These are phyloP conservation scores for Etheostoma nigrum DNA, from an alignment of 2,797 vertebrate genomes.

Conservation along the genomic window DNA sequence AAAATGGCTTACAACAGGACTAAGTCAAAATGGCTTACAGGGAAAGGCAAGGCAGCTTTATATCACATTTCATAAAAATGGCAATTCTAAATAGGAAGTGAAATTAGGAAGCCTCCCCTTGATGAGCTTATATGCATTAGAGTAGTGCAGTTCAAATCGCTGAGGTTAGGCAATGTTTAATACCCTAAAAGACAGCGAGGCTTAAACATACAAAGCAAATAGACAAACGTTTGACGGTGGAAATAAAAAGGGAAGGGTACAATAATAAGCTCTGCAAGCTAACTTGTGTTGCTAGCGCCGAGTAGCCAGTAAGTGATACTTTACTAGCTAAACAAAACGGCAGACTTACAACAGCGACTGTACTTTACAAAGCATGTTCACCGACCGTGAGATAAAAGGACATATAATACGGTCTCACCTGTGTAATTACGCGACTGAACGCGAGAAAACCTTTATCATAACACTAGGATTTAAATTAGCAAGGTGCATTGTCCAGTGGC, in stretches of 20 bases:
- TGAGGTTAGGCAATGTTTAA: background rate
- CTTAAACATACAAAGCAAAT: background rate
- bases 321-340: background rate
- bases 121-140: background rate
- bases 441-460: background rate
- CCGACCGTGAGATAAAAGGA: fast-evolving
- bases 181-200: background rate
- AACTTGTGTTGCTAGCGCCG: slow-evolving; percentile 50
- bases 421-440: background rate
- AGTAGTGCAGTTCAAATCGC: background rate
- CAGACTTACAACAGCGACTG: too few relatives aligned
- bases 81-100: too few relatives aligned
- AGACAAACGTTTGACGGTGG: background rate
- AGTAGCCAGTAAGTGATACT: slow-evolving; percentile 3
- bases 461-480: slow-evolving; percentile 2
- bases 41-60: too few relatives aligned
- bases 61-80: too few relatives aligned
- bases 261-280: slow-evolving; percentile 7
- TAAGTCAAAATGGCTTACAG: background rate
- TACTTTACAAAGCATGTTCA: background rate
- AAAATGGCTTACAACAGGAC: background rate
- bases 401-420: slow-evolving; percentile 40
- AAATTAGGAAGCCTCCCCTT: background rate
- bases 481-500: slow-evolving; percentile 35
- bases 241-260: background rate